phyloP scores from a whole-genome alignment of 2,888 invertebrate species.

The Platycheirus albimanus region DNA sequence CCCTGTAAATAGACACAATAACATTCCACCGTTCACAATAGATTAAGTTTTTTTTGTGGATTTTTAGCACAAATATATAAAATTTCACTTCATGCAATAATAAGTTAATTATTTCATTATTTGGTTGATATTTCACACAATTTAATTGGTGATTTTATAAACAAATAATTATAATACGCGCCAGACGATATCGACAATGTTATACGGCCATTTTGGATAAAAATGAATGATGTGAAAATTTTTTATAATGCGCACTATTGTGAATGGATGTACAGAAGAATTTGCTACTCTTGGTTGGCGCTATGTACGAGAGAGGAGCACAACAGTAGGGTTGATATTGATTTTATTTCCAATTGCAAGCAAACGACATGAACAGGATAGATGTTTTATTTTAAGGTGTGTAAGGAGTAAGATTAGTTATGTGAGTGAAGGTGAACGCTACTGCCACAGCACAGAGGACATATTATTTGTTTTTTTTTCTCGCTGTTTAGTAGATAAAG shows the following conservation, averaged over 20 bases:
- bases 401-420: no score
- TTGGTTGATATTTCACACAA: constrained; percentile 24
- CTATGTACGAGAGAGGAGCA: constrained; percentile 16
- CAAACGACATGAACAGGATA: no score
- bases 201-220: constrained; percentile 74
- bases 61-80: constrained; percentile 49
- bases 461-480: no score
- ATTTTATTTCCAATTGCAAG: neutral
- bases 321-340: constrained; percentile 23
- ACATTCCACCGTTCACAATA: constrained; percentile 71
- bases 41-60: constrained; percentile 36
- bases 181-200: constrained; percentile 33
- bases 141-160: neutral
- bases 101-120: constrained; percentile 1
- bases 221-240: constrained; percentile 53
- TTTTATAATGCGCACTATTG: constrained; percentile 71
- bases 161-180: constrained; percentile 28
- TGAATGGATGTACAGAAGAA: constrained; percentile 66
- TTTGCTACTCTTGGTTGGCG: neutral
- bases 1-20: constrained; percentile 72
- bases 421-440: no score
- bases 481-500: no score
- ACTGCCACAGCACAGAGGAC: no score
- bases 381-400: no score
- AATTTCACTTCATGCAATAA: constrained; percentile 49